Base-by-base conservation (phyloP, 1,140 invertebrate species). In the Pogonomyrmex californicus region DNA sequence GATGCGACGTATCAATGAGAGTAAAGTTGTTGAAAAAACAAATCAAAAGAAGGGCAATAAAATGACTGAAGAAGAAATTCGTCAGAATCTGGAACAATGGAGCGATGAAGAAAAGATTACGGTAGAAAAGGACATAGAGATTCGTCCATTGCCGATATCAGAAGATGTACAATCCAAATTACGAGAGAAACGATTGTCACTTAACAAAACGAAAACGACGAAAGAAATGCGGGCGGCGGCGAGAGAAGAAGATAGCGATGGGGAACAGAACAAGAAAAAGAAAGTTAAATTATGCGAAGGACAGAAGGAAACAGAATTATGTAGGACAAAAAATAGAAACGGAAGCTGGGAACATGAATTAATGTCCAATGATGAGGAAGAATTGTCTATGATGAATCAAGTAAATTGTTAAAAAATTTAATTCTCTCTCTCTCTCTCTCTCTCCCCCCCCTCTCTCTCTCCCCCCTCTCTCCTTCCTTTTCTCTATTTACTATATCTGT, bases 41-140 rank as follows among this genome's bases (percentile, higher is more conserved):
- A 12, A 30, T 68, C 33, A 77, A 62, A 58, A 71, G 14, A 86
- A 90, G 36, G 5, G 10, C 60, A 66, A 63, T n/a, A 36, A 12
- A 30, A 7, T 91, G 12, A 88, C 62, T 2, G 78, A 91, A 1
- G 63, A 87, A 54, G 88, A 92, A 65, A 83, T 90, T 9, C 30
- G 44, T 51, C 47, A 49, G 54, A 54, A 83, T 36, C 58, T 87
- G 36, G 36, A 77, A 51, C 33, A 60, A 1, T 79, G 62, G 63
- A 47, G 12, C 23, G 36, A 76, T 0, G 56, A 77, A 36, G 23
- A 44, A 3, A 58, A 56, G 2, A 36, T 10, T 23, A 49, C 41
- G 14, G 6, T 54, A 1, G 70, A 38, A 49, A 62, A 92, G 38
- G 54, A 63, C 14, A 41, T 33, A 4, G 47, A 75, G 23, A 71